A percentile compares a stretch with the other conserved stretches of the same genome.
Conservation (phyloP, 1,140 invertebrate species). For the Hypothenemus hampei region DNA sequence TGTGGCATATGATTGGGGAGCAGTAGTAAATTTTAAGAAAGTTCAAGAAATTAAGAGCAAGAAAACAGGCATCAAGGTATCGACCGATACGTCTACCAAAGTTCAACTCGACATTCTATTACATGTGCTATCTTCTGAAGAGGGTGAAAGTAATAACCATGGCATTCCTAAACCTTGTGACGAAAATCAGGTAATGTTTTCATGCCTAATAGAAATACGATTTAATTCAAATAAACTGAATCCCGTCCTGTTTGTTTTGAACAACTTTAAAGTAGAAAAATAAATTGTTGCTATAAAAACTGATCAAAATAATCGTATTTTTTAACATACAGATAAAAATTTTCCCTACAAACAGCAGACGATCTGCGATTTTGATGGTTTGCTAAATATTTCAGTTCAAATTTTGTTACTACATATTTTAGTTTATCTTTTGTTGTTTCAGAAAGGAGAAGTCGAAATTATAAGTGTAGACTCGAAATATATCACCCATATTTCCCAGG, state of each 20-base stretch:
- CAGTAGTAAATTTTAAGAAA: slow-evolving; percentile 90
- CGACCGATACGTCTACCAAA: slow-evolving; percentile 52
- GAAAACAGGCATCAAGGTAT: slow-evolving; percentile 48
- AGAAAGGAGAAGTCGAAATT: slow-evolving; percentile 82
- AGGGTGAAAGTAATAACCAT: slow-evolving; percentile 50
- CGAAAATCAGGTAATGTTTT: slow-evolving; percentile 54
- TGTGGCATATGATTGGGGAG: slow-evolving; percentile 93
- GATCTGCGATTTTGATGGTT: no score
- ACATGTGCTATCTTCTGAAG: slow-evolving; percentile 58
- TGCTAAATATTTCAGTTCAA: no score
- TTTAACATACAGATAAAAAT: no score
- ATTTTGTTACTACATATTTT: no score
- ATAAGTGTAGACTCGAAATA: slow-evolving; percentile 79
- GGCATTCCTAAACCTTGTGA: slow-evolving; percentile 60
- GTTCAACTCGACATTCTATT: slow-evolving; percentile 81
- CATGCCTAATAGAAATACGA: no score
- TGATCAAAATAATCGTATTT: no score
- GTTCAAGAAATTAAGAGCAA: slow-evolving; percentile 46
- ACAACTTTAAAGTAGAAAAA: no score
- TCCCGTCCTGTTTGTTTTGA: no score
- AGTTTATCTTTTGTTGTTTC: slow-evolving; percentile 32
- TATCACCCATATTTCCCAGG: slow-evolving; percentile 83
- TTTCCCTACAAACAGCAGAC: no score
- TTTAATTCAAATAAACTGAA: no score
- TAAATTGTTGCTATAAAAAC: no score